Conservation (phyloP, 2,888 invertebrate species). For the Mactromeris polynyma region DNA sequence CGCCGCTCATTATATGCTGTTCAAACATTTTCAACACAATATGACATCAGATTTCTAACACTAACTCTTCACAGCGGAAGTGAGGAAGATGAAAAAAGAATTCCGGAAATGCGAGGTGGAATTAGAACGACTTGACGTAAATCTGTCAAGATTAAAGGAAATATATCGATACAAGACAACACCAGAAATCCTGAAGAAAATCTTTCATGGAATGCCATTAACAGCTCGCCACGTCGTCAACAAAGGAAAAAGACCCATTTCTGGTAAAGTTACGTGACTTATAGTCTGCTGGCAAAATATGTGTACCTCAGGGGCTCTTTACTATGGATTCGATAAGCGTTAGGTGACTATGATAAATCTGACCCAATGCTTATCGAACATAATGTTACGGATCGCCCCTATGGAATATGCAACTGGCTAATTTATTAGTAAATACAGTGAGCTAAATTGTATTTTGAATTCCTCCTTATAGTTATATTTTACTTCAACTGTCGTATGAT, state of each 20-base stretch:
- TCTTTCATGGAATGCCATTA: constrained; percentile 83
- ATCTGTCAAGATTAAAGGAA: constrained; percentile 78
- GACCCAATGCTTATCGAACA: too few relatives aligned
- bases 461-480: too few relatives aligned
- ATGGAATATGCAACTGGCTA: too few relatives aligned
- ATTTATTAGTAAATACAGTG: too few relatives aligned
- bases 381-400: too few relatives aligned
- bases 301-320: too few relatives aligned
- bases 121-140: constrained; percentile 75
- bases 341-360: too few relatives aligned
- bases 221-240: constrained; percentile 67
- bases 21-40: not conserved
- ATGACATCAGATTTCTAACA: not conserved
- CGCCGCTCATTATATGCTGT: not conserved
- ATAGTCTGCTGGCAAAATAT: too few relatives aligned
- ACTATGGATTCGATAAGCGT: too few relatives aligned
- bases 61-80: constrained; percentile 40
- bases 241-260: constrained; percentile 64
- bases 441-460: too few relatives aligned
- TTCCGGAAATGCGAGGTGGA: constrained; percentile 76
- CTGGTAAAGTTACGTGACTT: constrained; percentile 50
- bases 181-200: constrained; percentile 81
- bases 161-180: constrained; percentile 80
- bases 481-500: too few relatives aligned
- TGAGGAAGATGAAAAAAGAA: constrained; percentile 66